These are phyloP conservation scores for Andrena cerasifolii DNA, from an alignment of 1,140 invertebrate species.

Conservation along the genomic window DNA sequence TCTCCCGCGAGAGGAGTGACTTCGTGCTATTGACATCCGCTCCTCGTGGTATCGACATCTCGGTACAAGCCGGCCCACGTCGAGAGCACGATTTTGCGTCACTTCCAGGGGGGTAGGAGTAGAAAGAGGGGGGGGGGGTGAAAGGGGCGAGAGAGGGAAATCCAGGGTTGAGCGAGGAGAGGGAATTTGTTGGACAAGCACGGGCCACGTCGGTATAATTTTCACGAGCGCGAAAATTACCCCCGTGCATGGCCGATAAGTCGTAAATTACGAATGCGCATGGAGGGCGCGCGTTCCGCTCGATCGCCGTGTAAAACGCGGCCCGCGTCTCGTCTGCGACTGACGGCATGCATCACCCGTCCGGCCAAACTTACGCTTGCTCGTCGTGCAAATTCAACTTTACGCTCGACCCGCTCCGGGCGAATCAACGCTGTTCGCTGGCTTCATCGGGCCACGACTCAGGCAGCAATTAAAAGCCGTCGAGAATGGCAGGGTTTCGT, in stretches of 20 bases:
- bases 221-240: conserved; percentile 75
- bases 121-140: conserved; percentile 15
- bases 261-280: conserved; percentile 73
- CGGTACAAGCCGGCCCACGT: conserved; percentile 72
- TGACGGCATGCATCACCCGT: conserved; percentile 63
- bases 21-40: conserved; percentile 80
- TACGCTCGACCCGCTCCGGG: conserved; percentile 10
- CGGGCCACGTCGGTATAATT: conserved; percentile 71
- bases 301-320: conserved; percentile 59
- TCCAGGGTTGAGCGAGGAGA: neutral
- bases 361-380: conserved; percentile 49
- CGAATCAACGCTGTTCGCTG: neutral
- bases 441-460: neutral
- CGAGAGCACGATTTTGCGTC: conserved; percentile 73
- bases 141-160: neutral
- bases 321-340: conserved; percentile 56
- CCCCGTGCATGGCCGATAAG: conserved; percentile 68
- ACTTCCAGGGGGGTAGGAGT: conserved; percentile 66
- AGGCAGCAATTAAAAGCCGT: conserved; percentile 2
- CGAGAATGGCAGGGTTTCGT: too few species aligned
- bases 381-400: conserved; percentile 49
- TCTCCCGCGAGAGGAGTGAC: conserved; percentile 68
- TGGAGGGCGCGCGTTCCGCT: conserved; percentile 48
- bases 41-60: conserved; percentile 80
- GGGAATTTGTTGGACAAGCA: conserved; percentile 41